A percentile compares a stretch with the other conserved stretches of the same genome.
Conservation (phyloP, 2,888 invertebrate genomes). For the Palloptera scutellata region DNA sequence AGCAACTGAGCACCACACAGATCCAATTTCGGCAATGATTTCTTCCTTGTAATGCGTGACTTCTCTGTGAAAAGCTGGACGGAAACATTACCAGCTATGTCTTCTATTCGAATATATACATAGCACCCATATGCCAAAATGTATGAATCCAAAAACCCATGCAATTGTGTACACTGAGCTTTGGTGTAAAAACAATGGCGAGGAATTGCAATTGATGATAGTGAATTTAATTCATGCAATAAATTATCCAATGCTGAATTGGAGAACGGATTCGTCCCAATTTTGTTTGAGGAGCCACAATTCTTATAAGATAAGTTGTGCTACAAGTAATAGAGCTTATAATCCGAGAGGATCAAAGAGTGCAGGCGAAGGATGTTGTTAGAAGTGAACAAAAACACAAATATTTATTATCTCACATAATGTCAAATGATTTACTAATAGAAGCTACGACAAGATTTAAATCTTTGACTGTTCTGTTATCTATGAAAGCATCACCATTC, state of each 20-base stretch:
- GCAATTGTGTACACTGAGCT: conserved; percentile 16
- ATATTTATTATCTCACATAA: no score
- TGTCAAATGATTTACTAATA: no score
- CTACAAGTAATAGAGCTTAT: conserved; percentile 23
- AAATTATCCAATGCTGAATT: conserved; percentile 6
- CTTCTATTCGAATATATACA: conserved; percentile 17
- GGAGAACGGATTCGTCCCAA: conserved; percentile 29
- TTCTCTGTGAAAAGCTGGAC: conserved; percentile 12
- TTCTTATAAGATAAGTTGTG: conserved; percentile 29
- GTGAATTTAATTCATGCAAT: conserved; percentile 11
- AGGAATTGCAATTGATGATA: conserved; percentile 15
- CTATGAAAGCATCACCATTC: not conserved
- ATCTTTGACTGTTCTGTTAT: not conserved
- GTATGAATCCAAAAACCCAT: conserved; percentile 32
- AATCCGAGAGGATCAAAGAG: conserved; percentile 34
- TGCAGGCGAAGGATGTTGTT: conserved; percentile 20
- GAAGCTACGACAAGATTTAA: no score
- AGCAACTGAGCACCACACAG: conserved; percentile 29
- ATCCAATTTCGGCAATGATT: conserved; percentile 16
- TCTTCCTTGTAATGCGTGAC: conserved; percentile 7
- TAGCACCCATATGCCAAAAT: conserved; percentile 30
- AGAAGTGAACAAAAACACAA: no score
- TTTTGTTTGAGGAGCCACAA: conserved; percentile 24
- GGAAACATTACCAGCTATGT: conserved; percentile 1
- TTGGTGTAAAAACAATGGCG: conserved; percentile 17